phyloP scores from a whole-genome alignment of 1,140 invertebrate species.

The Leptinotarsa texana region DNA sequence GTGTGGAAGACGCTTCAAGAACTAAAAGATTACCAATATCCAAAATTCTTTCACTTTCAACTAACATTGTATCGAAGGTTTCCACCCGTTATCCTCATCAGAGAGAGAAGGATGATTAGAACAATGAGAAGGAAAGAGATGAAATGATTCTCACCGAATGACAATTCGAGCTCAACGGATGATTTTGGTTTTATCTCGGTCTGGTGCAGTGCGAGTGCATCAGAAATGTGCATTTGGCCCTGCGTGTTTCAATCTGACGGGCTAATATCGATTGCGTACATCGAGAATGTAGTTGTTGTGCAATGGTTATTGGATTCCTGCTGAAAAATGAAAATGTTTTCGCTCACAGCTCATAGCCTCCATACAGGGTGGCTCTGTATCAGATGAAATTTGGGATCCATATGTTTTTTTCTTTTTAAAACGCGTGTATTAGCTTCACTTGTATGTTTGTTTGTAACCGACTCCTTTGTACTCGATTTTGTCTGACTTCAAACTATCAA shows the following conservation, averaged over 20 bases:
- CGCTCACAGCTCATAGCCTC: slow-evolving; percentile 8
- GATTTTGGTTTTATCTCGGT: slow-evolving; percentile 29
- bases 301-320: slow-evolving; percentile 27
- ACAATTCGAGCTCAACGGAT: slow-evolving; percentile 15
- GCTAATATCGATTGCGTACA: slow-evolving; percentile 30
- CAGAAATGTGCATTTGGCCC: slow-evolving; percentile 32
- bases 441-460: too few species aligned
- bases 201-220: slow-evolving; percentile 35
- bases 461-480: too few species aligned
- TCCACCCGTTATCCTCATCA: neutral
- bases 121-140: neutral
- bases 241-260: slow-evolving; percentile 29
- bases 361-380: slow-evolving; percentile 10
- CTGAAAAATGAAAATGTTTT: slow-evolving; percentile 25
- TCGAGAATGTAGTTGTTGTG: slow-evolving; percentile 25
- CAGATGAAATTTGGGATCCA: neutral
- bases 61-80: neutral
- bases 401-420: too few species aligned
- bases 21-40: too few species aligned
- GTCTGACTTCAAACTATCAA: too few species aligned
- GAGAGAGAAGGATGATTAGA: neutral
- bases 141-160: slow-evolving; percentile 11
- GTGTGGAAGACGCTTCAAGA: too few species aligned
- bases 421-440: too few species aligned
- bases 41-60: neutral